phyloP scores from a whole-genome alignment of 2,113 vertebrate genomes.

The Albula glossodonta region DNA sequence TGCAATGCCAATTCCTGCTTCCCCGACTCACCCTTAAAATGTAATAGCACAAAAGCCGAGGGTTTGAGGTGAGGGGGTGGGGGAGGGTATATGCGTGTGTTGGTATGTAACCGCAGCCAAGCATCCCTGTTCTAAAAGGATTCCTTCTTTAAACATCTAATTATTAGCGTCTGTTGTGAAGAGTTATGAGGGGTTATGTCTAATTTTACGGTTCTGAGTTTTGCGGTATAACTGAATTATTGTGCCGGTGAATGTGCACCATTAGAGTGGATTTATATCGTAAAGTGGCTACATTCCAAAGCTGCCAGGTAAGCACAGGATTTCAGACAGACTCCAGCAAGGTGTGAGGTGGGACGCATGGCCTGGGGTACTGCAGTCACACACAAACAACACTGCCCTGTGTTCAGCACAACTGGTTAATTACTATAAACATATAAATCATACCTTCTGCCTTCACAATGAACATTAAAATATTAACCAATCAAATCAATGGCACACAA shows the following conservation, averaged over 20 bases:
- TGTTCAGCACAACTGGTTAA: neutral
- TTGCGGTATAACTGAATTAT: neutral
- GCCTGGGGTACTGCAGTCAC: constrained; percentile 1
- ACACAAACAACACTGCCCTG: neutral
- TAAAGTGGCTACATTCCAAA: constrained; percentile 8
- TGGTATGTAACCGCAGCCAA: neutral
- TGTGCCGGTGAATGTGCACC: neutral
- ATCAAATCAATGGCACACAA: neutral
- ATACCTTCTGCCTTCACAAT: neutral
- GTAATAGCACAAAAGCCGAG: neutral
- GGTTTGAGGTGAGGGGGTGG: neutral
- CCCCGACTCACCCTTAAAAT: neutral
- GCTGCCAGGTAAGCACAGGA: constrained; percentile 16
- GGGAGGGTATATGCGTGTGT: neutral
- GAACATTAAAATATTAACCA: neutral
- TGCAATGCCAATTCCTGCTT: neutral
- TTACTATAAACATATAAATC: constrained; percentile 7
- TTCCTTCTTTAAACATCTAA: constrained; percentile 22
- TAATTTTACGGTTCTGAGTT: constrained; percentile 18
- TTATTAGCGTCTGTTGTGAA: constrained; percentile 7
- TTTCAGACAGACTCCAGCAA: neutral
- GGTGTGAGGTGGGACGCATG: constrained; percentile 15
- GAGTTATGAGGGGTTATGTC: constrained; percentile 22
- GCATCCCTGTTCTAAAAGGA: neutral
- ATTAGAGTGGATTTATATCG: constrained; percentile 21